These are phyloP conservation scores for Chrysina gloriosa DNA, from an alignment of 2,888 invertebrate species.

Conservation along the genomic window DNA sequence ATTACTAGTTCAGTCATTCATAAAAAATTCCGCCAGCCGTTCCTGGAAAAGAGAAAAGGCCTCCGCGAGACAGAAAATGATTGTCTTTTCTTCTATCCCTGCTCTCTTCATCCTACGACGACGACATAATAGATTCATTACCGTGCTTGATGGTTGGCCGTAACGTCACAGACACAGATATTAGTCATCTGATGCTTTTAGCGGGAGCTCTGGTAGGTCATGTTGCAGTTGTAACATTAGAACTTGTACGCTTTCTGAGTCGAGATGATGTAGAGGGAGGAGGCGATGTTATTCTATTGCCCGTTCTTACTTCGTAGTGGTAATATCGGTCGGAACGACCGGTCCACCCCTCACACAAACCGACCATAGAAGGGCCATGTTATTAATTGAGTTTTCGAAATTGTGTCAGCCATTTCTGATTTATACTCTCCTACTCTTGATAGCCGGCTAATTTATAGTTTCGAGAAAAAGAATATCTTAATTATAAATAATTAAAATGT, in stretches of 20 bases:
- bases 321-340: slow-evolving; percentile 56
- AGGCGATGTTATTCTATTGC: slow-evolving; percentile 41
- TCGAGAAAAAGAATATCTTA: slow-evolving; percentile 51
- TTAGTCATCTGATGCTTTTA: slow-evolving; percentile 61
- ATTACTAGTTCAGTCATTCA: slow-evolving; percentile 13
- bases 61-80: slow-evolving; percentile 42
- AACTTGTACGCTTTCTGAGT: slow-evolving; percentile 46
- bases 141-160: slow-evolving; percentile 59
- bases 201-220: slow-evolving; percentile 52
- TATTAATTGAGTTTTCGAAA: slow-evolving; percentile 55
- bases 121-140: slow-evolving; percentile 64
- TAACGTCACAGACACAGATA: slow-evolving; percentile 60
- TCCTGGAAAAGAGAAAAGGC: background rate
- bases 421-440: slow-evolving; percentile 52
- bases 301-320: slow-evolving; percentile 50
- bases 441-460: slow-evolving; percentile 53
- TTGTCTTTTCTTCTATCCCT: slow-evolving; percentile 46
- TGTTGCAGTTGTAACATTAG: slow-evolving; percentile 30
- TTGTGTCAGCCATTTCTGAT: slow-evolving; percentile 57
- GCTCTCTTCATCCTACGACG: slow-evolving; percentile 15
- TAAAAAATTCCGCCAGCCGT: background rate
- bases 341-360: slow-evolving; percentile 53
- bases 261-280: slow-evolving; percentile 43
- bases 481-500: slow-evolving; percentile 49
- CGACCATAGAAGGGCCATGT: slow-evolving; percentile 46